Conservation (phyloP, 2,113 vertebrate species). For the Oncorhynchus nerka region DNA sequence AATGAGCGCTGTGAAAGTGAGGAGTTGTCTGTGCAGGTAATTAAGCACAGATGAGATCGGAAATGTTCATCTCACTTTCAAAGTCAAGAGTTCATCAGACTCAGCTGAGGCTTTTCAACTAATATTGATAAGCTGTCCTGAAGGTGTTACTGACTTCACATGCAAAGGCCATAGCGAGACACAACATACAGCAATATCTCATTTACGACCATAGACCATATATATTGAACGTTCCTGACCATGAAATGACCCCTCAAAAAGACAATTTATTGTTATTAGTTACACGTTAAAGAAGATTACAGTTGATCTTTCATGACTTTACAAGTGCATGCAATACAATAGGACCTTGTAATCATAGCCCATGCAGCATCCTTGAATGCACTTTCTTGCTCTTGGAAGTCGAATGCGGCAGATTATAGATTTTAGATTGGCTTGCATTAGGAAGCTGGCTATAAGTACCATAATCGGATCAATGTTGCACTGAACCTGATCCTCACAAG, state of each 20-base stretch:
- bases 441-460: not conserved
- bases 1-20: not conserved
- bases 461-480: not conserved
- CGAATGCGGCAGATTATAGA: not conserved
- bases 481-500: conserved; percentile 1
- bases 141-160: no score
- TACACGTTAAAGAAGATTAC: no score
- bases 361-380: no score
- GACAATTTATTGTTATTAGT: no score
- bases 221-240: no score
- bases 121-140: not conserved
- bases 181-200: not conserved
- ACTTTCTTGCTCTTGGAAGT: not conserved
- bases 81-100: conserved; percentile 5
- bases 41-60: conserved; percentile 11
- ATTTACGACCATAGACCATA: not conserved
- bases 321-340: no score
- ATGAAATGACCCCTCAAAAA: no score
- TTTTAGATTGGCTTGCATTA: conserved; percentile 4
- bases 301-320: no score
- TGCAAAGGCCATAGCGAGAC: not conserved
- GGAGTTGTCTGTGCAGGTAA: conserved; percentile 22
- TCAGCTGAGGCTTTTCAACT: not conserved
- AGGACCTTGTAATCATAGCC: no score
- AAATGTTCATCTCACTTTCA: conserved; percentile 22